A percentile compares a stretch with the other conserved stretches of the same genome.
phyloP scores from a whole-genome alignment of 2,888 invertebrate species.

The Acanthosepion lycidas region DNA sequence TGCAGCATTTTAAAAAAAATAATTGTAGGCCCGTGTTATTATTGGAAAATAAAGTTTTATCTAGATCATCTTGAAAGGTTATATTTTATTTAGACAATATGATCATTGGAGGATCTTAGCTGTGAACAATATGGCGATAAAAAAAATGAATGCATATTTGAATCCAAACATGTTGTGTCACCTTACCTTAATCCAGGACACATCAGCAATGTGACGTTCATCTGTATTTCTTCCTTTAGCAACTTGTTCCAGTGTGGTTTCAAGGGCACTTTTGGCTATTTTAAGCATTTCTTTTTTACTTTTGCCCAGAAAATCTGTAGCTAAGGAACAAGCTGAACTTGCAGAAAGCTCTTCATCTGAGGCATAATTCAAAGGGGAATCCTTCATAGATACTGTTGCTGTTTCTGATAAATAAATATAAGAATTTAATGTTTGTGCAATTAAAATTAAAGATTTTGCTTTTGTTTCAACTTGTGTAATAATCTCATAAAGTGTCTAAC shows the following conservation, averaged over 20 bases:
- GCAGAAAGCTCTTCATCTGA: not conserved
- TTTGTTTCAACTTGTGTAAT: too few relatives aligned
- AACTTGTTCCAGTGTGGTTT: not conserved
- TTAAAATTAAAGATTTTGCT: too few relatives aligned
- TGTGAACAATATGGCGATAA: not conserved
- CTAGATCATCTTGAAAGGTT: too few relatives aligned
- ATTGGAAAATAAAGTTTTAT: too few relatives aligned
- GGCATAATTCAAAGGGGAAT: not conserved
- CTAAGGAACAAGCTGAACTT: not conserved
- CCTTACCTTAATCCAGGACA: slow-evolving; percentile 72
- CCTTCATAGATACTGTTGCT: not conserved
- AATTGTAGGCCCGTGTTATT: too few relatives aligned
- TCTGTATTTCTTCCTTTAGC: not conserved
- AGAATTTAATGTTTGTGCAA: not conserved
- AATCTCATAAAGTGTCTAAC: too few relatives aligned
- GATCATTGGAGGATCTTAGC: not conserved
- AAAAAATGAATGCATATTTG: not conserved
- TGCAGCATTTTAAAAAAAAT: too few relatives aligned
- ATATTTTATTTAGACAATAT: too few relatives aligned
- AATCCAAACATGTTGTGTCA: not conserved
- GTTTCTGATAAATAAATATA: not conserved
- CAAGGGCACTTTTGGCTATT: not conserved
- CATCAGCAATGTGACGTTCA: slow-evolving; percentile 68
- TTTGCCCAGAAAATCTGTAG: not conserved
- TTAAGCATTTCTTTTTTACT: not conserved